phyloP scores from a whole-genome alignment of 2,888 invertebrate genomes.

The Dorcus hopei region DNA sequence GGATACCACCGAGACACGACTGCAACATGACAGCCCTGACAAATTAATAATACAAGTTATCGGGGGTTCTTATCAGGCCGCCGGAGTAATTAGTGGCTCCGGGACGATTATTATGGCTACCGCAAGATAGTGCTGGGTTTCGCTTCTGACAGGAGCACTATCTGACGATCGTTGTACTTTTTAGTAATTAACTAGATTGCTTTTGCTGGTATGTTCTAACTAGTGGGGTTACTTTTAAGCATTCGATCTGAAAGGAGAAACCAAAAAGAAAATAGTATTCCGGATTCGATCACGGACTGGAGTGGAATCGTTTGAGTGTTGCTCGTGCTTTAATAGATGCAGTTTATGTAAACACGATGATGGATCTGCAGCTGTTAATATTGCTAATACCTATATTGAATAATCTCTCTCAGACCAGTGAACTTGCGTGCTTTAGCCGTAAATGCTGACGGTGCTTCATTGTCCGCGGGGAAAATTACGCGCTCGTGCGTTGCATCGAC shows the following conservation, averaged over 20 bases:
- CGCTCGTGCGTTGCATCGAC: too few relatives aligned
- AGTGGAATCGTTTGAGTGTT: too few relatives aligned
- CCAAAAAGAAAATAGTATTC: not conserved
- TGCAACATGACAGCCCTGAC: conserved; percentile 36
- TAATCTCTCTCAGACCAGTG: too few relatives aligned
- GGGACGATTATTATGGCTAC: conserved; percentile 8
- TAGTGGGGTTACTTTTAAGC: too few relatives aligned
- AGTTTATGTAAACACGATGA: too few relatives aligned
- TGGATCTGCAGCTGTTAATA: too few relatives aligned
- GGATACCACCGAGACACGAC: conserved; percentile 26
- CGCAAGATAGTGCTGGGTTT: not conserved
- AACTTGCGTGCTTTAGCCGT: too few relatives aligned
- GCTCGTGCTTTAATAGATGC: too few relatives aligned
- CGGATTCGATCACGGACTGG: too few relatives aligned
- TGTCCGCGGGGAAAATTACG: too few relatives aligned
- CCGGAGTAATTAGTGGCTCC: conserved; percentile 30
- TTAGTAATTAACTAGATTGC: not conserved
- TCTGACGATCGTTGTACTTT: not conserved
- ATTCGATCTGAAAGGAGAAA: not conserved
- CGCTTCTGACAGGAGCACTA: not conserved
- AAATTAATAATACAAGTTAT: conserved; percentile 37
- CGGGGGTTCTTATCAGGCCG: conserved; percentile 32
- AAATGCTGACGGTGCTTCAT: too few relatives aligned
- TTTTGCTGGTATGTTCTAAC: not conserved
- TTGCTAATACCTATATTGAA: too few relatives aligned